phyloP scores from a whole-genome alignment of 2,113 vertebrate genomes.

The Sceloporus undulatus region DNA sequence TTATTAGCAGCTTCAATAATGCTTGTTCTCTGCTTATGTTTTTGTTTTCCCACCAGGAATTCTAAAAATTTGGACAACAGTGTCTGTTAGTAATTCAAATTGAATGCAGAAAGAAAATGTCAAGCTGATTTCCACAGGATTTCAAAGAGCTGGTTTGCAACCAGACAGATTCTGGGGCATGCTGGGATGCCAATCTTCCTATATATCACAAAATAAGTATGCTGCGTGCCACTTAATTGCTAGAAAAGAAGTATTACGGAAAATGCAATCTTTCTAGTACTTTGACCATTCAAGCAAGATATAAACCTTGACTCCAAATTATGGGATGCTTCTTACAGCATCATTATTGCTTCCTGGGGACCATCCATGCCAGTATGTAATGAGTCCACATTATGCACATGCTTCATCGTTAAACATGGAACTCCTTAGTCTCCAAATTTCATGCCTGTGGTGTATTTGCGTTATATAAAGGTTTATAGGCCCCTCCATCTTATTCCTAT shows the following conservation, averaged over 20 bases:
- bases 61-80: background rate
- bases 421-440: too few relatives aligned
- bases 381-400: background rate
- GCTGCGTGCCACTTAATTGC: background rate
- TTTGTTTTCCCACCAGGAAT: slow-evolving; percentile 10
- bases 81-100: slow-evolving; percentile 13
- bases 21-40: background rate
- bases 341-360: background rate
- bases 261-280: slow-evolving; percentile 14
- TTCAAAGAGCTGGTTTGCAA: slow-evolving; percentile 38
- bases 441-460: background rate
- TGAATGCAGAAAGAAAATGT: slow-evolving; percentile 7
- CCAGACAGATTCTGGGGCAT: background rate
- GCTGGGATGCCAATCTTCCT: background rate
- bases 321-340: background rate
- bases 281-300: background rate
- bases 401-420: background rate
- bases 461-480: background rate
- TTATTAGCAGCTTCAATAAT: background rate
- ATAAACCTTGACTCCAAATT: background rate
- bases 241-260: background rate
- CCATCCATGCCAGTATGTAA: background rate
- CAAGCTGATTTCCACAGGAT: slow-evolving; percentile 1
- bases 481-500: background rate
- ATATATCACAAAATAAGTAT: background rate